These are phyloP conservation scores for Tretioscincus oriximinensis DNA, from an alignment of 2,113 vertebrate genomes.

Conservation along the genomic window DNA sequence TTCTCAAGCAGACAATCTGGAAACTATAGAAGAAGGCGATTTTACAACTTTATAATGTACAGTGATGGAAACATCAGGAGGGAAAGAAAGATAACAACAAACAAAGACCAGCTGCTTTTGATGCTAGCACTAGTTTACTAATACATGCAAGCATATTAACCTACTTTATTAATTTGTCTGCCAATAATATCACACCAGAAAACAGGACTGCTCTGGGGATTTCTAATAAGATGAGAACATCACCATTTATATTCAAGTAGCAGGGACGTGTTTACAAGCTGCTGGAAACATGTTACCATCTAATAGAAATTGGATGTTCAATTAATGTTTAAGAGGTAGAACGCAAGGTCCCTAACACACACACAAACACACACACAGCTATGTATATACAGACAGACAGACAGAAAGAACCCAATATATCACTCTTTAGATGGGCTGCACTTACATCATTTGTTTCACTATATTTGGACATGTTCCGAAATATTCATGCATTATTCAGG, in stretches of 20 bases:
- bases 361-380: no score
- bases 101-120: conserved; percentile 57
- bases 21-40: conserved; percentile 18
- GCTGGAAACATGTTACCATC: background rate
- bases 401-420: no score
- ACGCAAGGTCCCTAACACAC: background rate
- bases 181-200: conserved; percentile 41
- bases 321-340: background rate
- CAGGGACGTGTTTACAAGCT: conserved; percentile 24
- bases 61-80: conserved; percentile 27
- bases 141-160: conserved; percentile 57
- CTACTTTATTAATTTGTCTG: conserved; percentile 59
- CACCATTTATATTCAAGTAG: background rate
- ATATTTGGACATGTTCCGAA: no score
- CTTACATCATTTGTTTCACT: no score
- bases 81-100: conserved; percentile 47
- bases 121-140: conserved; percentile 34
- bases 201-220: conserved; percentile 42
- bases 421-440: no score
- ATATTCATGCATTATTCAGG: no score
- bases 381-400: no score
- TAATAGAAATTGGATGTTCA: background rate
- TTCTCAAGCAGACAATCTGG: conserved; percentile 29
- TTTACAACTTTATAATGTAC: conserved; percentile 34
- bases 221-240: conserved; percentile 17